Evolutionary conservation across 2,113 vertebrate species (phyloP).

Genomic region (Ophiodon elongatus): DNA sequence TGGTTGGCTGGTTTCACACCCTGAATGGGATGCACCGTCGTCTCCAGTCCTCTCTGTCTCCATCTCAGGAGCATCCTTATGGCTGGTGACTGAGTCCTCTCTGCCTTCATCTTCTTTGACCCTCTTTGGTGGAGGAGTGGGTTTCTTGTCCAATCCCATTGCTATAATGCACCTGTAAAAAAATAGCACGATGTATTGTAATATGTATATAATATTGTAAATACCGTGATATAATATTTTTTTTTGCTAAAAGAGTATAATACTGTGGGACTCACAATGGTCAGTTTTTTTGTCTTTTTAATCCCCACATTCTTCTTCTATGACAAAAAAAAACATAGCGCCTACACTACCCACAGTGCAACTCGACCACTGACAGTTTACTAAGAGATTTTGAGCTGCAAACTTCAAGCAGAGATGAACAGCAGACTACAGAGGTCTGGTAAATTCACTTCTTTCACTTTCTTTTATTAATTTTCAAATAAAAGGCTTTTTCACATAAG

Average conservation of each 20-base stretch:
- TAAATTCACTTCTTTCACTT: background rate
- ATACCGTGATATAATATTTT: no score
- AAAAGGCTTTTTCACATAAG: background rate
- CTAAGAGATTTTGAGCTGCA: background rate
- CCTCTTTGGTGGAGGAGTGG: slow-evolving; percentile 83
- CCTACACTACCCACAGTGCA: background rate
- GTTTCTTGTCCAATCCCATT: slow-evolving; percentile 91
- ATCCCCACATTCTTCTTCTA: background rate
- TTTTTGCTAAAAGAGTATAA: background rate
- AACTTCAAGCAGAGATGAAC: background rate
- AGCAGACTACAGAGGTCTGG: background rate
- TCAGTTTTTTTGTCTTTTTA: background rate
- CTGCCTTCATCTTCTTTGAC: slow-evolving; percentile 63
- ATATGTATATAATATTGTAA: no score
- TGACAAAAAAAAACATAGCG: background rate
- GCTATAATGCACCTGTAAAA: slow-evolving; percentile 90
- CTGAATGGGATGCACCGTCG: background rate
- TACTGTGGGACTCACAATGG: background rate
- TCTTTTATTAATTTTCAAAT: background rate
- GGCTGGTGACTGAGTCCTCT: slow-evolving; percentile 45
- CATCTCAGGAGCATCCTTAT: slow-evolving; percentile 39
- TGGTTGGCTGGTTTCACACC: slow-evolving; percentile 29
- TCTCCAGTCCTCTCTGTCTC: slow-evolving; percentile 16
- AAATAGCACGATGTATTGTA: background rate
- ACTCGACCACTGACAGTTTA: background rate